phyloP scores from a whole-genome alignment of 37 sponge, comb jelly and placozoan genomes.

The Axinella damicornis region DNA sequence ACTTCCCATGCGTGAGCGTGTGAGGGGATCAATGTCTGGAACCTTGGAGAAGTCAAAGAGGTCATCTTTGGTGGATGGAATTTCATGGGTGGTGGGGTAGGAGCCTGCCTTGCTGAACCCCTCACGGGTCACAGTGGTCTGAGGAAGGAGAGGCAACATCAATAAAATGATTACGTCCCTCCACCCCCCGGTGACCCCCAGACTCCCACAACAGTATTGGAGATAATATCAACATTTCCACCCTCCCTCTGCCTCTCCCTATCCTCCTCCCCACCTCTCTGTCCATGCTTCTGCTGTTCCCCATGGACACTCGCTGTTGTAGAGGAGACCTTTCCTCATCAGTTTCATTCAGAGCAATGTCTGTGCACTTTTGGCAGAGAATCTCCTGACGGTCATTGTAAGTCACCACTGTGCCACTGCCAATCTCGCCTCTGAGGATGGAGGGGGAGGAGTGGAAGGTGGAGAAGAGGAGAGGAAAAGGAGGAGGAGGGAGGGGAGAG shows the following conservation, averaged over 20 bases:
- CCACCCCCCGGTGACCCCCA: no score
- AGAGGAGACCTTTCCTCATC: no score
- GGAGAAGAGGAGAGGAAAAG: not conserved
- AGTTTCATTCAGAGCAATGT: conserved; percentile 38
- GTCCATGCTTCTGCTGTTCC: no score
- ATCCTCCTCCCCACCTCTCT: not conserved
- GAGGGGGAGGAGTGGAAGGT: not conserved
- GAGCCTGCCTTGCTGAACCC: conserved; percentile 14
- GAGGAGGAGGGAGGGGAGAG: not conserved
- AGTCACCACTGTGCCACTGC: conserved; percentile 80
- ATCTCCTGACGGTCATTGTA: conserved; percentile 72
- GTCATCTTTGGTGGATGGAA: not conserved
- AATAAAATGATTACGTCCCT: no score
- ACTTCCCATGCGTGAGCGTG: conserved; percentile 53
- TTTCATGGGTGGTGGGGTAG: not conserved
- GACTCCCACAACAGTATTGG: no score
- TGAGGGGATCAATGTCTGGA: conserved; percentile 41
- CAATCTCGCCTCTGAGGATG: conserved; percentile 50
- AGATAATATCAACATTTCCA: no score
- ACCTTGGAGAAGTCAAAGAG: conserved; percentile 69
- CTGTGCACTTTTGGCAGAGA: conserved; percentile 78
- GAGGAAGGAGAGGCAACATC: not conserved
- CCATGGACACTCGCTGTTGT: no score
- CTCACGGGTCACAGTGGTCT: not conserved
- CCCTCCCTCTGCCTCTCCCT: not conserved